Base-by-base conservation (phyloP, 2,888 invertebrate species). In the Polyommatus iphigenia region DNA sequence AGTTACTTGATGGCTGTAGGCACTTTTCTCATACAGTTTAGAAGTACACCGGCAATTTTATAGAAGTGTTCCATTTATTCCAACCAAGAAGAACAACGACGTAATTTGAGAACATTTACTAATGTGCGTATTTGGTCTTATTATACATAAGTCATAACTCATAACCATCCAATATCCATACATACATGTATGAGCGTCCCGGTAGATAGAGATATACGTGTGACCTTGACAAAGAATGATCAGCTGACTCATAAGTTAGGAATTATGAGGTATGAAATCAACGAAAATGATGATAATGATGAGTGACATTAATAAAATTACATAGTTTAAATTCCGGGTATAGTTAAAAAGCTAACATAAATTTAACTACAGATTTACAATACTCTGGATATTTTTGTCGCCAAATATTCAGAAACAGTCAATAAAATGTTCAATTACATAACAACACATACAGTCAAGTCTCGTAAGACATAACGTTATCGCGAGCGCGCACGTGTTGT, bases 401-500 rank as follows among this genome's bases (percentile, higher is more conserved):
- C 54, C 54, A 18, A 54, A 54, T 54, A 54, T 54, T 54, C 18
- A 54, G 54, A 54, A 54, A 50, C 15, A 29, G 29, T 67, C 29
- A 67, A 67, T 67, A 67, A 67, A 67, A 67, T 29, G 18, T 67
- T 82, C 82, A 86, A 87, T 90, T 91, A 90, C 86, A 83, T 90
- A 91, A 89, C 86, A 83, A 82, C 80, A 81, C 87, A 91, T 80
- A 81, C 87, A 91, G 90, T 91, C 91, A 92, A 90, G 85, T 89
- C 87, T 82, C 84, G 85, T 86, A 86, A 86, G 86, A 85, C 87
- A 88, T 89, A 85, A 67, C 67, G 29, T 88, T 87, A 87, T 81
- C 86, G 84, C 86, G 85, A 76, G 83, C 86, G 85, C 85, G 81
- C 82, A 84, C 89, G 87, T 87, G 83, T 83, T 85, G 84, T 82